These are phyloP conservation scores for Neoarius graeffei DNA, from an alignment of 2,113 vertebrate genomes.

Conservation along the genomic window DNA sequence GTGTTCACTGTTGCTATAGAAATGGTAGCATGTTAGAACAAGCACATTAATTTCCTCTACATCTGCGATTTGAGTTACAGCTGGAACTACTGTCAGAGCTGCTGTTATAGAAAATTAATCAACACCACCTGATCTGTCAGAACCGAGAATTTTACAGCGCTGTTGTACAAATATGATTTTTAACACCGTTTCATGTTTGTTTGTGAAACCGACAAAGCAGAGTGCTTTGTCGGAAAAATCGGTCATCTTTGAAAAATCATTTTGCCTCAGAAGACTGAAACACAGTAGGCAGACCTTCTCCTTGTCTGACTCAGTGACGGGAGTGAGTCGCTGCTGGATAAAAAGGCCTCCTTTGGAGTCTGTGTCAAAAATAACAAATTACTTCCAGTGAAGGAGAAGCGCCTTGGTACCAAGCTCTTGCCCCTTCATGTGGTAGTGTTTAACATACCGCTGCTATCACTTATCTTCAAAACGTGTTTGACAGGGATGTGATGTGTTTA, in stretches of 20 bases:
- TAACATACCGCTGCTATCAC: constrained; percentile 1
- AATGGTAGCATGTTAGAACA: not conserved
- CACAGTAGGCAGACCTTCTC: not conserved
- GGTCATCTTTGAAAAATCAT: not conserved
- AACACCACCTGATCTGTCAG: not conserved
- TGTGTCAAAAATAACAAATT: constrained; percentile 22
- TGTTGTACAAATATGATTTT: not conserved
- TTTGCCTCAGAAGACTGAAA: not conserved
- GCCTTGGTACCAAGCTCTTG: not conserved
- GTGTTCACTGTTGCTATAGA: not conserved
- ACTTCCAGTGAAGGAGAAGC: not conserved
- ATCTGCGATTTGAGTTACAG: not conserved
- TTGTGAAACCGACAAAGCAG: not conserved
- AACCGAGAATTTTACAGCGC: not conserved
- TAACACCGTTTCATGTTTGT: not conserved
- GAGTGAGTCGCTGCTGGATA: not conserved
- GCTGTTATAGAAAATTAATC: not conserved
- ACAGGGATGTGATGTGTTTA: not conserved
- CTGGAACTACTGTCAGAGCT: not conserved
- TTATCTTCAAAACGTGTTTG: not conserved
- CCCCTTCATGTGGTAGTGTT: constrained; percentile 15
- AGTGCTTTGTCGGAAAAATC: not conserved
- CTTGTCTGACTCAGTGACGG: not conserved
- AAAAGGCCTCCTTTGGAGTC: not conserved
- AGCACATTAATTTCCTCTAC: not conserved